These are phyloP conservation scores for Pipistrellus nathusii DNA, from an alignment of 2,797 vertebrate genomes.

Conservation along the genomic window DNA sequence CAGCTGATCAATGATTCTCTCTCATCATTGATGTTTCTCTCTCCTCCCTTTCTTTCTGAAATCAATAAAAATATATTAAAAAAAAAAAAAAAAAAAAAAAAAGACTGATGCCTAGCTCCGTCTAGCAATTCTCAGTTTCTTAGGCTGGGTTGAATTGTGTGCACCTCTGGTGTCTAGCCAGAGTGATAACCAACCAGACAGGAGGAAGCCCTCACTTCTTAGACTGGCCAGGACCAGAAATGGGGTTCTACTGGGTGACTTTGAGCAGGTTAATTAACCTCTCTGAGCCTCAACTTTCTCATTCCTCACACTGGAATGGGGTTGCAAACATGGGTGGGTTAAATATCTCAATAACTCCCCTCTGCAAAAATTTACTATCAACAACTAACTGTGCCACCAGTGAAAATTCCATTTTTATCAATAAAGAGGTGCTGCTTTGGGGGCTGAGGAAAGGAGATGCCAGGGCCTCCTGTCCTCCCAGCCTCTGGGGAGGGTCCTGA, in stretches of 20 bases:
- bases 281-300: not conserved
- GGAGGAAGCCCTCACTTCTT: not conserved
- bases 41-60: too few species aligned
- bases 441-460: not conserved
- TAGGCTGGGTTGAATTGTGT: not conserved
- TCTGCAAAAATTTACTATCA: not conserved
- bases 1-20: too few species aligned
- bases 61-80: too few species aligned
- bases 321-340: not conserved
- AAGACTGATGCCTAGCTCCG: not conserved
- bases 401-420: slow-evolving; percentile 26
- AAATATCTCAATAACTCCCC: not conserved
- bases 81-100: too few species aligned
- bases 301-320: not conserved
- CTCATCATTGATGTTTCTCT: too few species aligned
- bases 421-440: not conserved
- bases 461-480: not conserved
- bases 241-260: not conserved
- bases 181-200: not conserved
- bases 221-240: not conserved
- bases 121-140: not conserved
- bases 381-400: not conserved
- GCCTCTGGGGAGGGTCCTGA: not conserved
- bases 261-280: not conserved
- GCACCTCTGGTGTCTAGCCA: not conserved